These are phyloP conservation scores for Amia ocellicauda DNA, from an alignment of 2,113 vertebrate genomes.

Conservation along the genomic window DNA sequence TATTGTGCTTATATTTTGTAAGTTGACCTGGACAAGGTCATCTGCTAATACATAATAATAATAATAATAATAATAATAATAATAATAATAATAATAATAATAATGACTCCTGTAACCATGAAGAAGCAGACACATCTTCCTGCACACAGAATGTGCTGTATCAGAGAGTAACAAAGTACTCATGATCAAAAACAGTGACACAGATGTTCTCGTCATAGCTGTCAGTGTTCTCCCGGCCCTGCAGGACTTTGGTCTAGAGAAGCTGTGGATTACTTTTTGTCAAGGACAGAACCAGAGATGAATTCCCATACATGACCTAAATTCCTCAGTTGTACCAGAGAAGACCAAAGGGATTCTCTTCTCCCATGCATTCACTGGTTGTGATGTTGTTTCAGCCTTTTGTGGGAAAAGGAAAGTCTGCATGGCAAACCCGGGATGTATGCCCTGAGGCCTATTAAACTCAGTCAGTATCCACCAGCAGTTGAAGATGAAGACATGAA, in stretches of 20 bases:
- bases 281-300: not conserved
- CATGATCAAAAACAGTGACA: constrained; percentile 16
- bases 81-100: constrained; percentile 2
- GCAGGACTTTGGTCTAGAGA: not conserved
- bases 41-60: too few relatives aligned
- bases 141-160: not conserved
- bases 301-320: not conserved
- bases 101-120: too few relatives aligned
- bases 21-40: too few relatives aligned
- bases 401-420: too few relatives aligned
- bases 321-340: not conserved
- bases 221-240: not conserved
- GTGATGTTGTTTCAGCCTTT: too few relatives aligned
- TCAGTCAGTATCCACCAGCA: too few relatives aligned
- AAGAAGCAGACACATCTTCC: constrained; percentile 9
- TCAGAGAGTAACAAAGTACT: constrained; percentile 4
- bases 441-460: too few relatives aligned
- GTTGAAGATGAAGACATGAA: too few relatives aligned
- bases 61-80: not conserved
- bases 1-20: too few relatives aligned
- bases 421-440: too few relatives aligned
- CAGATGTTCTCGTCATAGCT: not conserved
- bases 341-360: constrained; percentile 5
- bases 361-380: too few relatives aligned
- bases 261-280: not conserved